phyloP scores from a whole-genome alignment of 2,797 vertebrate species.

The Pangasius mekongensis region DNA sequence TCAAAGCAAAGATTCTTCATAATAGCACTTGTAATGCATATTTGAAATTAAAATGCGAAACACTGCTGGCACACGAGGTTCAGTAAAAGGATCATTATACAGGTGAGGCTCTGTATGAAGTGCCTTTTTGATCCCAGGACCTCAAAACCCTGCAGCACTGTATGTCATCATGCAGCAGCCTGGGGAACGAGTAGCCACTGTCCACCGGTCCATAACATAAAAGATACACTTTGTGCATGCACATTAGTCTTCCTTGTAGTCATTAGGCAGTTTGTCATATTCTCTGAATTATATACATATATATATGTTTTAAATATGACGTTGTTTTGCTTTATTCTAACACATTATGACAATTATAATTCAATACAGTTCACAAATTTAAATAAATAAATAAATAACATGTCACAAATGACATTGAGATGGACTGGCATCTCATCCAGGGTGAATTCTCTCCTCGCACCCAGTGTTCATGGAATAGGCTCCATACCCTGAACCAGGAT shows the following conservation, averaged over 20 bases:
- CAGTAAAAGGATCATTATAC: constrained; percentile 44
- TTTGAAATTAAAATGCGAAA: constrained; percentile 54
- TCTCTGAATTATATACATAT: not conserved
- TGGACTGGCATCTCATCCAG: not conserved
- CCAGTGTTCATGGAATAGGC: not conserved
- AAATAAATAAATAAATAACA: not conserved
- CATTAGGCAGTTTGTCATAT: not conserved
- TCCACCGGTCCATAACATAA: constrained; percentile 27
- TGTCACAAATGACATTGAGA: not conserved
- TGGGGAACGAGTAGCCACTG: constrained; percentile 23
- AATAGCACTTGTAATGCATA: constrained; percentile 64
- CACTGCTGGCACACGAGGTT: constrained; percentile 44
- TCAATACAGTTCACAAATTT: not conserved
- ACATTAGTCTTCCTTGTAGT: not conserved
- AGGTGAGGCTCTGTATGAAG: constrained; percentile 52
- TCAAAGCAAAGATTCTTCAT: constrained; percentile 70
- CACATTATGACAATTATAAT: not conserved
- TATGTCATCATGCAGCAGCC: constrained; percentile 43
- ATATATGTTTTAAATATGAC: too few relatives aligned
- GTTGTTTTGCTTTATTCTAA: too few relatives aligned
- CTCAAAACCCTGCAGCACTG: constrained; percentile 38
- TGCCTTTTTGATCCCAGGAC: constrained; percentile 50
- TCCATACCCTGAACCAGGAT: not conserved
- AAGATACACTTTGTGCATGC: constrained; percentile 13
- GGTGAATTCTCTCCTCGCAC: not conserved